These are phyloP conservation scores for Margarornis squamiger DNA, from an alignment of 2,797 vertebrate species.

Conservation along the genomic window DNA sequence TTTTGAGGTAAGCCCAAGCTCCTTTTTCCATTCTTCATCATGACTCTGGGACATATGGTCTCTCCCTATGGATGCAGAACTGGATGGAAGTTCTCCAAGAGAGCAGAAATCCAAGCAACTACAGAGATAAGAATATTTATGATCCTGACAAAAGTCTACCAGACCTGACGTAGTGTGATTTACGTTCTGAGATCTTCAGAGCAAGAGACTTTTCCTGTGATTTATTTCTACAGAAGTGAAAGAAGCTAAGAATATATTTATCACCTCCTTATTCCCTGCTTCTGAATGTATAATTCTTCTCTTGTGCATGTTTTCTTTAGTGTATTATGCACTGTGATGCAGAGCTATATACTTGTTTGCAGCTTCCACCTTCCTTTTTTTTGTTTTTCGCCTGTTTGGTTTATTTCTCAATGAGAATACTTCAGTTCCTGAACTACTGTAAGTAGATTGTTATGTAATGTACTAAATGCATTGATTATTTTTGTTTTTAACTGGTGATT, in stretches of 20 bases:
- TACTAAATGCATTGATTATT: neutral
- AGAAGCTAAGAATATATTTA: slow-evolving; percentile 55
- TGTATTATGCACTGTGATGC: neutral
- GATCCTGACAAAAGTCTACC: neutral
- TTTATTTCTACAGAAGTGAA: slow-evolving; percentile 34
- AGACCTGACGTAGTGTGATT: slow-evolving; percentile 13
- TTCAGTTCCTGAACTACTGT: neutral
- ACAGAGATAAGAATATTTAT: slow-evolving; percentile 30
- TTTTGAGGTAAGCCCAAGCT: slow-evolving; percentile 85
- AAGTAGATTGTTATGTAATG: neutral
- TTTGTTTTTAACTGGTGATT: neutral
- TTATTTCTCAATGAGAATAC: neutral
- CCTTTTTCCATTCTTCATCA: neutral
- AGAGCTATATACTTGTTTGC: neutral
- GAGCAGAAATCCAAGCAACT: neutral
- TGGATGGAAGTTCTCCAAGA: neutral
- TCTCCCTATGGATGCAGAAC: neutral
- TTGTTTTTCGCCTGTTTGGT: neutral
- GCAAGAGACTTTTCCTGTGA: slow-evolving; percentile 18
- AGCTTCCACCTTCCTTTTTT: neutral
- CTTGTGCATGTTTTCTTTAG: slow-evolving; percentile 1
- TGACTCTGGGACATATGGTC: neutral
- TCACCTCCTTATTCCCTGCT: slow-evolving; percentile 18
- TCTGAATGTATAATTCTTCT: slow-evolving; percentile 6
- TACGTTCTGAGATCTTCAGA: neutral